Percentiles rank a stretch among this genome's conserved stretches.
Evolutionary conservation across 2,797 vertebrate genomes (phyloP).

Genomic region (Poecilia wingei): DNA sequence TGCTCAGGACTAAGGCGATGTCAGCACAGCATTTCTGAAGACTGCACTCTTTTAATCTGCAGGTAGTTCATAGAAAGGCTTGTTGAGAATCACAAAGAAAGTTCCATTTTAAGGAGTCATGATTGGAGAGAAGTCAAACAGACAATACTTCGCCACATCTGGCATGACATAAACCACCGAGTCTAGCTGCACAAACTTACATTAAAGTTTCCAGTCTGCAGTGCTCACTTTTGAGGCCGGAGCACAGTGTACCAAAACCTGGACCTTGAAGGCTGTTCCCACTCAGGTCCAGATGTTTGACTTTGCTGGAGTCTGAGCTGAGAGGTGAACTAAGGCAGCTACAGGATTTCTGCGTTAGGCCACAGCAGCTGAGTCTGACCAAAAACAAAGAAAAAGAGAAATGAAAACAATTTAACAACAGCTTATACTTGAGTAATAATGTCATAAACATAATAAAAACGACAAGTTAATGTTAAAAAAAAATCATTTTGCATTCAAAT

Average conservation of each 20-base stretch:
- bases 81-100: neutral
- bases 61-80: neutral
- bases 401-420: neutral
- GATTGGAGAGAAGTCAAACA: neutral
- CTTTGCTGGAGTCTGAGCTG: slow-evolving; percentile 6
- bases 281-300: slow-evolving; percentile 45
- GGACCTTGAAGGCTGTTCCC: slow-evolving; percentile 44
- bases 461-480: neutral
- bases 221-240: slow-evolving; percentile 25
- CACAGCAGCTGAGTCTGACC: slow-evolving; percentile 40
- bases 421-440: neutral
- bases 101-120: neutral
- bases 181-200: slow-evolving; percentile 1
- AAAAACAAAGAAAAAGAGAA: neutral
- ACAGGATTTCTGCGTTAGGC: slow-evolving; percentile 46
- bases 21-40: slow-evolving; percentile 43
- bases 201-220: slow-evolving; percentile 46
- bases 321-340: slow-evolving; percentile 33
- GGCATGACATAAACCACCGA: neutral
- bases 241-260: slow-evolving; percentile 31
- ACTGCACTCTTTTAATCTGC: slow-evolving; percentile 40
- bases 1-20: slow-evolving; percentile 37
- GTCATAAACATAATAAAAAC: neutral
- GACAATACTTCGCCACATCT: neutral
- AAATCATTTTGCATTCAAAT: neutral